Conservation (phyloP, 2,797 vertebrate species). For the Coccyzus lansbergi region DNA sequence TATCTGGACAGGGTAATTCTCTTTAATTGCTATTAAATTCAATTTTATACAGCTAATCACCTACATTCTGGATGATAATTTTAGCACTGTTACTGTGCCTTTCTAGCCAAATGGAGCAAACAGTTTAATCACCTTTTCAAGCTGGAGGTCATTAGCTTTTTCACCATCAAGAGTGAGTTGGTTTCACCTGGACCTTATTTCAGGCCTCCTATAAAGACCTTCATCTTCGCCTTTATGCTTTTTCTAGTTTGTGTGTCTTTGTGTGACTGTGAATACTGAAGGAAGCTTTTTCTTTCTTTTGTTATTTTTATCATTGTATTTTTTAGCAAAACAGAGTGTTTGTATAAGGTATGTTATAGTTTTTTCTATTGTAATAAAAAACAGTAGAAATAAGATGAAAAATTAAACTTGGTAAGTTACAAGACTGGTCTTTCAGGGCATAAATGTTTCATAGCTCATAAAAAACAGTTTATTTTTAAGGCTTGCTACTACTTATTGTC, state of each 20-base stretch:
- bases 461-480: rapidly evolving
- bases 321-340: no score
- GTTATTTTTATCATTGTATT: no score
- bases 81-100: background rate
- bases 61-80: background rate
- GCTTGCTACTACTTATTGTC: rapidly evolving
- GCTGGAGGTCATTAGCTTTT: background rate
- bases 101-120: background rate
- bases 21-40: background rate
- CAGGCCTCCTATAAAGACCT: background rate
- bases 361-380: no score
- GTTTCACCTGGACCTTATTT: background rate
- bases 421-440: rapidly evolving
- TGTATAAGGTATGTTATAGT: no score
- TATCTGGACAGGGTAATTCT: background rate
- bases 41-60: background rate
- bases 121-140: background rate
- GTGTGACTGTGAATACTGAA: no score
- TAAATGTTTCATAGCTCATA: rapidly evolving
- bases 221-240: background rate
- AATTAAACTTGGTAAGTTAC: rapidly evolving
- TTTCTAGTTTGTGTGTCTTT: no score
- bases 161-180: background rate
- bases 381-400: rapidly evolving
- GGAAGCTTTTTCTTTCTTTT: no score